Evolutionary conservation across 92 coral and sea anemone species (phyloP), one percentile per base, ranked within the genome.

Genomic region (Parazoanthus swiftii): DNA sequence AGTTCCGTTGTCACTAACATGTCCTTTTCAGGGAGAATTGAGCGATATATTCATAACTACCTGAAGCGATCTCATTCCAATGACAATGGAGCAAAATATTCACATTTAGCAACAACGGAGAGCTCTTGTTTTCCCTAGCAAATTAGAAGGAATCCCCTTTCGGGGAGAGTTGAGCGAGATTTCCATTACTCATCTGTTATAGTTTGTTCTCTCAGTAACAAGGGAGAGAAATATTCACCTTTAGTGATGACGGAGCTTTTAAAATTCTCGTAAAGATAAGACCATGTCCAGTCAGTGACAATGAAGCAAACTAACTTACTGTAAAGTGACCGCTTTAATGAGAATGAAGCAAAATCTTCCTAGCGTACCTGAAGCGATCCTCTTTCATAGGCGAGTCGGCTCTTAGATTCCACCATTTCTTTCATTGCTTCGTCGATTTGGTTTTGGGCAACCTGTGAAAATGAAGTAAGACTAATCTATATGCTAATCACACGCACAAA

Each of bases 361-460:
- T 42, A 20, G 51, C 71, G 48, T 74, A 97, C 99, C 95, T 97
- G 98, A 20, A 97, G 85, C 3, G 96, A 82, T 18, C 99, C 99
- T 81, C 93, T 95, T 81, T 97, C 98, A 86, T 95, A 97, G 3
- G 99, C 99, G 11, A 97, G 95, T 75, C 95, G 90, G 89, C 94
- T 93, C 82, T 97, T 97, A 2, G 98, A 87, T 46, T 94, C 99
- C 54, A 97, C 90, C 97, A 97, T 97, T 50, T 92, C 94, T 79
- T 97, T 94, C 93, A 97, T 90, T 5, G 97, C 95, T 18, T 90
- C 93, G 79, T 97, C 96, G 56, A 97, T 92, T 51, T 95, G 99
- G 81, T 92, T 91, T 82, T 94, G 99, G 65, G 92, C 93, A 77
- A 84, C 76, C 98, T 97, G 88, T 56, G 29, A 82, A 25, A 65